These are phyloP conservation scores for Syritta pipiens DNA, from an alignment of 2,888 invertebrate species.

Conservation along the genomic window DNA sequence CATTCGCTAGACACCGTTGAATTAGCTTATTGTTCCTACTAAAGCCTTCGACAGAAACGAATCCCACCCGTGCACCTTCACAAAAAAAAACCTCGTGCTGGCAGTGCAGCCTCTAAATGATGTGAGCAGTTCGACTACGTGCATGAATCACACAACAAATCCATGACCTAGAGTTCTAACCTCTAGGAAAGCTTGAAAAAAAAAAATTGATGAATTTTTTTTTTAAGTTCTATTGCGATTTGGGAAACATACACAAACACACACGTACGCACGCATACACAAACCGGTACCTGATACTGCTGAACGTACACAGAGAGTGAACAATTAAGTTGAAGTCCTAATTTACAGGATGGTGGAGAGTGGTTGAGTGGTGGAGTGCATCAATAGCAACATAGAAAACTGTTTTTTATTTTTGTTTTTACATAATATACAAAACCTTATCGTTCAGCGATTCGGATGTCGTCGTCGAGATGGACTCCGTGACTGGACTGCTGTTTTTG, in stretches of 20 bases:
- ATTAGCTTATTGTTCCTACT: too few relatives aligned
- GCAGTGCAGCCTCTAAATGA: too few relatives aligned
- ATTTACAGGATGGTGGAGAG: constrained; percentile 56
- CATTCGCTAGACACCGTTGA: too few relatives aligned
- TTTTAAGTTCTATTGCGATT: constrained; percentile 16
- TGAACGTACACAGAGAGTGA: constrained; percentile 45
- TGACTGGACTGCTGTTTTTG: constrained; percentile 83
- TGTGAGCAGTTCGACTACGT: too few relatives aligned
- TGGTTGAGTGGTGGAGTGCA: constrained; percentile 63
- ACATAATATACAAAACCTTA: constrained; percentile 74
- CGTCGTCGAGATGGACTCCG: constrained; percentile 77
- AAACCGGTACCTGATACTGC: constrained; percentile 57
- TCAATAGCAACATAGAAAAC: constrained; percentile 52
- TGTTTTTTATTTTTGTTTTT: constrained; percentile 70
- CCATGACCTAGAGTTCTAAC: neutral
- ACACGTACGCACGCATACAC: constrained; percentile 27
- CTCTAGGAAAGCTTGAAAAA: constrained; percentile 73
- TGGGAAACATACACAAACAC: constrained; percentile 16
- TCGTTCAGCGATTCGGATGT: constrained; percentile 73
- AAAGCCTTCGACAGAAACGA: too few relatives aligned
- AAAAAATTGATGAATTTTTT: constrained; percentile 14
- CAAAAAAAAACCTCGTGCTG: too few relatives aligned
- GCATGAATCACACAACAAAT: too few relatives aligned
- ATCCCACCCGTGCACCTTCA: too few relatives aligned
- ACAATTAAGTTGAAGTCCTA: constrained; percentile 58